Conservation (phyloP, 1,140 invertebrate species). For the Zaprionus camerounensis region DNA sequence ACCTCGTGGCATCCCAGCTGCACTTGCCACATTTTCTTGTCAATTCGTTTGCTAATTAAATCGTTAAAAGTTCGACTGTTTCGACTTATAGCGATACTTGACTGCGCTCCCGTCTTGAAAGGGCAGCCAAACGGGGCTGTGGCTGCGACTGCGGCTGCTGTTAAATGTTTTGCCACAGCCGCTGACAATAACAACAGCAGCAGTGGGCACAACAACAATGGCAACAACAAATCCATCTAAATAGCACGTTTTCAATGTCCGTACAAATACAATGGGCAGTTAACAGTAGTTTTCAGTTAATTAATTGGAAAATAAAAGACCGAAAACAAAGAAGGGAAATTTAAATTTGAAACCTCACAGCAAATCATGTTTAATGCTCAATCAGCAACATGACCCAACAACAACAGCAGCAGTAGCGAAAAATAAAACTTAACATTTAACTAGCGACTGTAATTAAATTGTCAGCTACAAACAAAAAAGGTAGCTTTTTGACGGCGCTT, state of each 20-base stretch:
- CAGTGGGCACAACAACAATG: conserved; percentile 7
- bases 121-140: conserved; percentile 1
- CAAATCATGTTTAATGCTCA: conserved; percentile 69
- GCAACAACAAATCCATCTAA: conserved; percentile 63
- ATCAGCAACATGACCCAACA: conserved; percentile 37
- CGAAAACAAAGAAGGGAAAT: conserved; percentile 53
- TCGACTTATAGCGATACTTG: not conserved
- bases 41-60: conserved; percentile 66
- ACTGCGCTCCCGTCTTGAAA: not conserved
- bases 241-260: conserved; percentile 69
- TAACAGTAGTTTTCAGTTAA: conserved; percentile 77
- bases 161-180: conserved; percentile 28
- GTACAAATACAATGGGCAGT: conserved; percentile 51
- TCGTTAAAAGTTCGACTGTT: conserved; percentile 51
- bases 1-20: conserved; percentile 25
- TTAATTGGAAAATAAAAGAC: conserved; percentile 67
- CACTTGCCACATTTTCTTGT: conserved; percentile 29
- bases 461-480: conserved; percentile 50
- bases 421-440: conserved; percentile 27
- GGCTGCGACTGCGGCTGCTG: not conserved
- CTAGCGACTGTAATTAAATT: conserved; percentile 64
- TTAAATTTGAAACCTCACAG: conserved; percentile 56
- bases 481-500: not conserved
- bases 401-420: conserved; percentile 25
- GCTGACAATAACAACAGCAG: conserved; percentile 1